These are phyloP conservation scores for Alca torda DNA, from an alignment of 2,797 vertebrate genomes.

Conservation along the genomic window DNA sequence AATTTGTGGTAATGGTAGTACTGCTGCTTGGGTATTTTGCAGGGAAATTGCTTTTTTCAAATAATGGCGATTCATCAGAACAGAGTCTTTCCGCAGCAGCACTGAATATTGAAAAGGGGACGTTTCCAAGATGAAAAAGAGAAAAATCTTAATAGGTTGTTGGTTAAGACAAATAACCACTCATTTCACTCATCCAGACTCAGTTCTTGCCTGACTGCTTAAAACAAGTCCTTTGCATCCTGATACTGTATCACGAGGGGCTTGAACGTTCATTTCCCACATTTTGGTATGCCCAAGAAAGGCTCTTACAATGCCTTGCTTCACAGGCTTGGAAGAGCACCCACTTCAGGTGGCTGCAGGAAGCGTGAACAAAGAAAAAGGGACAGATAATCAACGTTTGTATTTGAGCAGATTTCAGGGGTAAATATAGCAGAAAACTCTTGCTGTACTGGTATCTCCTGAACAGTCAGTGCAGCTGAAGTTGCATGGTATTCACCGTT, in stretches of 20 bases:
- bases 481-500: neutral
- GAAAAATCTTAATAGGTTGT: neutral
- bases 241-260: neutral
- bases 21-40: neutral
- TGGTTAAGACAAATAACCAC: neutral
- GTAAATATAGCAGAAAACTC: neutral
- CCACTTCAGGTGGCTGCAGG: neutral
- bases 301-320: neutral
- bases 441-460: neutral
- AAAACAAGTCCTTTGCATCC: neutral
- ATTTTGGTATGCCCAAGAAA: neutral
- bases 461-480: neutral
- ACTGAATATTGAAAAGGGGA: neutral
- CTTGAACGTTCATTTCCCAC: neutral
- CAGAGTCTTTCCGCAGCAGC: neutral
- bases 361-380: neutral
- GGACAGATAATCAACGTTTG: rapidly evolving
- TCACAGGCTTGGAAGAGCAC: neutral
- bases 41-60: neutral
- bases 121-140: neutral
- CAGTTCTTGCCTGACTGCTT: neutral
- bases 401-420: neutral
- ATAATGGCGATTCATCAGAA: neutral
- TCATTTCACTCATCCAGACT: neutral
- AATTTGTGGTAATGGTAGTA: neutral